Conservation (phyloP, 2,113 vertebrate species). For the Heterotis niloticus region DNA sequence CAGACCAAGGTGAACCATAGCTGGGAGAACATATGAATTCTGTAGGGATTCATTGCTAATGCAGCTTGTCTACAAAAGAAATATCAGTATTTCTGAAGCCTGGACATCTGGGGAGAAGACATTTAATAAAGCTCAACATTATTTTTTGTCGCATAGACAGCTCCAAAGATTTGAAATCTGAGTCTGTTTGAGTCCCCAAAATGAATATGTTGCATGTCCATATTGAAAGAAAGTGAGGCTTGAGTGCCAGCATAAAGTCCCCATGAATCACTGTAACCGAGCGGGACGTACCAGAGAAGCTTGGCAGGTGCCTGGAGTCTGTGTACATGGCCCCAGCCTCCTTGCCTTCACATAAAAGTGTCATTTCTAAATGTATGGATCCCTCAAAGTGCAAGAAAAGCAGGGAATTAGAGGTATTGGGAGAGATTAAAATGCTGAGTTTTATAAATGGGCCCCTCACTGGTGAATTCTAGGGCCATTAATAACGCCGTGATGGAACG, state of each 20-base stretch:
- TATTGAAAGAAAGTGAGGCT: neutral
- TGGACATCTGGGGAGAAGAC: neutral
- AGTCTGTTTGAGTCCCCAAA: neutral
- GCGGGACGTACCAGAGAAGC: neutral
- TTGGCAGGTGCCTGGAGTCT: conserved; percentile 23
- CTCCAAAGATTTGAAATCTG: neutral
- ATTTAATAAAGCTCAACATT: neutral
- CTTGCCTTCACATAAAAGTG: conserved; percentile 32
- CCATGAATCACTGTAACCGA: no score
- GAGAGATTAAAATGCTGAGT: conserved; percentile 43
- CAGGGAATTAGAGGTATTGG: conserved; percentile 32
- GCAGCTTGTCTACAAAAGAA: neutral
- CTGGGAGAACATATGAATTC: neutral
- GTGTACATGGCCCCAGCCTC: conserved; percentile 13
- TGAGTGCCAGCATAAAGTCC: neutral
- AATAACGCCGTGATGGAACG: conserved; percentile 38
- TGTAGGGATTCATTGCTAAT: conserved; percentile 34
- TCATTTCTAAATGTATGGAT: conserved; percentile 32
- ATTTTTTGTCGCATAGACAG: no score
- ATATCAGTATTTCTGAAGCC: neutral
- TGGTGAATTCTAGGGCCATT: conserved; percentile 32
- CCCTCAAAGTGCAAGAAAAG: conserved; percentile 28
- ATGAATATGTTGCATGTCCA: neutral
- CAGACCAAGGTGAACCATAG: neutral
- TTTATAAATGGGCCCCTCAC: conserved; percentile 43